phyloP scores from a whole-genome alignment of 37 sponge, comb jelly and placozoan species.

The Chondrilla cf. caribensis region DNA sequence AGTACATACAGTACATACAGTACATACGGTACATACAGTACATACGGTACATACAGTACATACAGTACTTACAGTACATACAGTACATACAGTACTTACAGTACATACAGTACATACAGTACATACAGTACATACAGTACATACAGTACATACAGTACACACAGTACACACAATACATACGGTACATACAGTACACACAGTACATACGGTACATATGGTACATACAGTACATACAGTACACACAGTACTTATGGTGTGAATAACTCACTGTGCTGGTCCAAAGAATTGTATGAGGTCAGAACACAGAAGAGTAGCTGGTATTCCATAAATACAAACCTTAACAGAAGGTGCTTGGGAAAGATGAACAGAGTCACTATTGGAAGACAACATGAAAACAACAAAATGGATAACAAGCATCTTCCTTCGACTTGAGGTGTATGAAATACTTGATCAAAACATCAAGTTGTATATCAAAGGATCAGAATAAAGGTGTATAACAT shows the following conservation, averaged over 20 bases:
- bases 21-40: too few species aligned
- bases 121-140: neutral
- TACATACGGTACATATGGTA: neutral
- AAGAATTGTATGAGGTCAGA: conserved; percentile 65
- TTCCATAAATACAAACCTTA: conserved; percentile 36
- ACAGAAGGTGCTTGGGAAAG: neutral
- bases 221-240: conserved; percentile 6
- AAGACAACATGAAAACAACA: too few species aligned
- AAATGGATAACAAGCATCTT: too few species aligned
- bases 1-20: too few species aligned
- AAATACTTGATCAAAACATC: too few species aligned
- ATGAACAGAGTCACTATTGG: neutral
- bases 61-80: too few species aligned
- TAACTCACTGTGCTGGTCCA: conserved; percentile 63
- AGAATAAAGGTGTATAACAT: too few species aligned
- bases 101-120: too few species aligned
- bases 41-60: too few species aligned
- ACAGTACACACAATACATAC: conserved; percentile 11
- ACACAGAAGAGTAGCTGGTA: conserved; percentile 66
- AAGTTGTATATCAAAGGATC: too few species aligned
- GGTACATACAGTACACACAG: neutral
- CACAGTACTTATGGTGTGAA: neutral
- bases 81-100: too few species aligned
- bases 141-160: neutral
- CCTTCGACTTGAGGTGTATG: too few species aligned